Base-by-base conservation (phyloP, 2,888 invertebrate species). In the Eupeodes luniger region DNA sequence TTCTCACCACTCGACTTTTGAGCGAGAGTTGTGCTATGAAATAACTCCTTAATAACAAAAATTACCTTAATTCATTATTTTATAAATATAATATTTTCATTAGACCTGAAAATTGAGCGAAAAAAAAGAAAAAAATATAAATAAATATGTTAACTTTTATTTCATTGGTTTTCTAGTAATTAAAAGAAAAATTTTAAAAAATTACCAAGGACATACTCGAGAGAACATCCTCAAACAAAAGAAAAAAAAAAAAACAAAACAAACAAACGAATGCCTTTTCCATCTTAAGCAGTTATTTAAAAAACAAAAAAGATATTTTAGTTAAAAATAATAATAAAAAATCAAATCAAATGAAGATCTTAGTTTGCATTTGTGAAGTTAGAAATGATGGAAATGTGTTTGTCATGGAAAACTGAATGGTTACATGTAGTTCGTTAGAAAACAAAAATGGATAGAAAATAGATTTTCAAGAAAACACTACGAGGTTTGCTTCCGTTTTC, bases 291-390 rank as follows among this genome's bases (percentile, higher is more conserved):
- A 79, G 75, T 77, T 77, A 79, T 77, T 81, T 78, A 78, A 81
- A 80, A 67, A 78, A 64, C 3, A 72, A 70, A 80, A 61, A 87
- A 80, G 67, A 87, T 87, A 87, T 84, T 87, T 87, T 84, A 87
- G 87, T 87, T 87, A 81, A 87, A 82, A 86, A 86, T 79, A 78
- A 79, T 61, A 69, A 59, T 64, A 80, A 64, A 53, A 80, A 80
- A 59, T 49, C 74, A 82, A 79, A 77, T 78, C 70, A 78, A 85
- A 81, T 40, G 2, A 40, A n/a, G 27, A 57, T 57, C 5, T 34
- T 27, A 12, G 11, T 34, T 27, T 57, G 14, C 34, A 57, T 27
- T 57, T 57, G n/a, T 53, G 53, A 16, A 7, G n/a, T 14, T 4
- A 1, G 12, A 0, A 51, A 5, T 5, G 5, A 14, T 5, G 5